Evolutionary conservation across 23 tunicate species (phyloP), one percentile per base, ranked within the genome.

Genomic region (Aplidium turbinatum): DNA sequence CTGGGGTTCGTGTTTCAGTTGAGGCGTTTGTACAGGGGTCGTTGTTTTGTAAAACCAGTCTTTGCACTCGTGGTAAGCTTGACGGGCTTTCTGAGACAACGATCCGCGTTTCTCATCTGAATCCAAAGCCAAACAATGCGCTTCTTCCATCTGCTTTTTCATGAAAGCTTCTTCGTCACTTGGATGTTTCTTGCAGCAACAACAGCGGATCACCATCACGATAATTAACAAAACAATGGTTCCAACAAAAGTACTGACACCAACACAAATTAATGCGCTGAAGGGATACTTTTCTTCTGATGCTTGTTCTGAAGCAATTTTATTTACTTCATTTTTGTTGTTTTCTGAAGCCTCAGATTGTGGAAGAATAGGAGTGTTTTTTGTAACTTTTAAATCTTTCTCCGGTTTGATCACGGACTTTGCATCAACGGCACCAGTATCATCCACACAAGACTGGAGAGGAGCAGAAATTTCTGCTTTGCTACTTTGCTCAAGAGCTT

Each of bases 1-100:
- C 7, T 13, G 25, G 58, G 18, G 9, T 5, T 54, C 16, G 65
- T 4, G 18, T 4, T 1, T 23, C 2, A 31, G 52, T 55, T 80
- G 48, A 33, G 87, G 87, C 30, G 85, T 62, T 4, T 60, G 45
- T 1, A 58, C 34, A 19, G 85, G 85, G 1, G 87, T 81, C 5
- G 65, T 63, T 1, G 70, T 39, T 47, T 51, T 64, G 7, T 35
- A 24, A 4, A 81, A 23, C 54, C 66, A 42, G 28, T 58, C 70
- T 16, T 42, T 52, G n/a, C 64, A 65, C n/a, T 46, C 60, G 35
- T 20, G 1, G 60, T 40, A 61, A 1, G 66, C 34, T 13, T 25
- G 31, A 45, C 58, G 78, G 21, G 64, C 79, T 22, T 22, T 61
- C 2, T 79, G 61, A 28, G 63, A 34, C 25, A 81, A 35, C 19